Evolutionary conservation across 2,113 vertebrate genomes (phyloP), one percentile per base, ranked within the genome.

Genomic region (Columbina picui): DNA sequence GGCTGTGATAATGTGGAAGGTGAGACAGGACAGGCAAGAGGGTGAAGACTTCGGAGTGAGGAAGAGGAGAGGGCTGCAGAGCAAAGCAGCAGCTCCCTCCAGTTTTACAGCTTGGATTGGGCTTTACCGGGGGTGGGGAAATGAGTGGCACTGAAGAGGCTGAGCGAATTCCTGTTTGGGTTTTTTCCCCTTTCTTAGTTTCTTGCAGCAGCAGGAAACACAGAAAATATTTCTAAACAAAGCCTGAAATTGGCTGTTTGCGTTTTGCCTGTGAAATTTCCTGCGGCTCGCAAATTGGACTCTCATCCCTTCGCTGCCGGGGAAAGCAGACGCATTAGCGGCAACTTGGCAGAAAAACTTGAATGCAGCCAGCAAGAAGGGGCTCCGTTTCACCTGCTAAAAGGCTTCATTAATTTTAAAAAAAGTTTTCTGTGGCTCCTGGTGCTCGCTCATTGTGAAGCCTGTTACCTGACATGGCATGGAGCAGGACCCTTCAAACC

Each of bases 181-280:
- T 73, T 70, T 68, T 38, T 20, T 5, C 5, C 9, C 34, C 41
- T 15, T 64, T 29, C 64, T 50, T 85, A 14, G 70, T 87, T 93
- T 61, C 82, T 74, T 84, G 82, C 93, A 96, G 87, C 93, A 96
- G 92, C 85, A 90, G 90, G 93, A 90, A 95, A 73, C 89, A 73
- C 34, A 75, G 78, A 41, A 87, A 93, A 95, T 77, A 92, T 84
- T 92, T 86, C 93, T 86, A 95, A 94, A 95, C 88, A 96, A 95
- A 96, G 69, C 85, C 84, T 65, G 60, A 70, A 94, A 94, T 77
- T 92, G 92, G 67, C 85, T 93, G 85, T 88, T 94, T 88, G 90
- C 49, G 7, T 95, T 94, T 93, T 93, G 90, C 90, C 87, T 89
- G 69, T 47, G 81, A 89, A 95, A 88, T 86, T 94, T 92, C 95